phyloP scores from a whole-genome alignment of 2,888 invertebrate species.

The Zaprionus lineosus region DNA sequence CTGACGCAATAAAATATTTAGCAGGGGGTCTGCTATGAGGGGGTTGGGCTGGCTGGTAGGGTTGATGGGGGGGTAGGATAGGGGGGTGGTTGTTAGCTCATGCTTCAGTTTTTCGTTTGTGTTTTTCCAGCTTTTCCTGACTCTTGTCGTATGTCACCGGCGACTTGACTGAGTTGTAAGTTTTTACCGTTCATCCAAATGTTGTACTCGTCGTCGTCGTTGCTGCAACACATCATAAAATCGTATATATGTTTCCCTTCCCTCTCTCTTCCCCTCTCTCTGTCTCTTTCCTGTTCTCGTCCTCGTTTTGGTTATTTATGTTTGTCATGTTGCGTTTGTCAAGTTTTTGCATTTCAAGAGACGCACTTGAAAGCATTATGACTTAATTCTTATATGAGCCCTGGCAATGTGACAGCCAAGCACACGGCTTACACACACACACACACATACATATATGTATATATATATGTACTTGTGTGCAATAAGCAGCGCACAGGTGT shows the following conservation, averaged over 20 bases:
- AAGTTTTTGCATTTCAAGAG: conserved; percentile 68
- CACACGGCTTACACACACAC: conserved; percentile 25
- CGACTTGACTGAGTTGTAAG: conserved; percentile 76
- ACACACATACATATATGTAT: neutral
- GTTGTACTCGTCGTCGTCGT: conserved; percentile 15
- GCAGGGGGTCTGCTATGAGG: conserved; percentile 17
- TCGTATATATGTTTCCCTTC: conserved; percentile 36
- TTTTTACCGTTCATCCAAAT: conserved; percentile 48
- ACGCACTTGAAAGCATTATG: conserved; percentile 74
- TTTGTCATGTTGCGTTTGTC: conserved; percentile 79
- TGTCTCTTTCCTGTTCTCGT: conserved; percentile 18
- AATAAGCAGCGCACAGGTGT: conserved; percentile 30
- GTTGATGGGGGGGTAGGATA: neutral
- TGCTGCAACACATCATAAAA: conserved; percentile 71
- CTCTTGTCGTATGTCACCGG: conserved; percentile 70
- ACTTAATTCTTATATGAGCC: conserved; percentile 73
- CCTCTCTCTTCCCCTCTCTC: neutral
- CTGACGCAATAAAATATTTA: conserved; percentile 69
- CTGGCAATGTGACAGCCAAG: conserved; percentile 22
- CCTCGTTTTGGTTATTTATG: conserved; percentile 69
- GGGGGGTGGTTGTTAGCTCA: conserved; percentile 29
- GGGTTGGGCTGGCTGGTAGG: conserved; percentile 1
- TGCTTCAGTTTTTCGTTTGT: conserved; percentile 47
- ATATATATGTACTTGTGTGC: neutral
- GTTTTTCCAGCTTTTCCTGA: conserved; percentile 41